A percentile compares a stretch with the other conserved stretches of the same genome.
phyloP scores from a whole-genome alignment of 2,797 vertebrate species.

The Eospalax fontanierii region DNA sequence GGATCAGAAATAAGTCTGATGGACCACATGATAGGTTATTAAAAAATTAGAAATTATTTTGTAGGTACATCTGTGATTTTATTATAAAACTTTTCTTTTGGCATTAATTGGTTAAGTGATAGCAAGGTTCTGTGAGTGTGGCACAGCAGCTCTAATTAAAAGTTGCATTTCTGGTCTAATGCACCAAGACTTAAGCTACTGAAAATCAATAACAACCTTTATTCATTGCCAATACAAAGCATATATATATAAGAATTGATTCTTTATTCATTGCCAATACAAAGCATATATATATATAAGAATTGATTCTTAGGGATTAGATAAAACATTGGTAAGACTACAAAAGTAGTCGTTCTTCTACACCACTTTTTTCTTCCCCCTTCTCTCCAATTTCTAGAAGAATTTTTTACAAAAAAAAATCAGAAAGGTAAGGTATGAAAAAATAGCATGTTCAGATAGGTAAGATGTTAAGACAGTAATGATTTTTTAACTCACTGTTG shows the following conservation, averaged over 20 bases:
- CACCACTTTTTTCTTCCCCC: slow-evolving; percentile 64
- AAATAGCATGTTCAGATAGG: not conserved
- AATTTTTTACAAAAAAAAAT: slow-evolving; percentile 30
- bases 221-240: slow-evolving; percentile 68
- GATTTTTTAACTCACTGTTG: not conserved
- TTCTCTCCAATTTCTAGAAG: slow-evolving; percentile 39
- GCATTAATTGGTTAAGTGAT: slow-evolving; percentile 84
- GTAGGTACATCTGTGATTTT: slow-evolving; percentile 81
- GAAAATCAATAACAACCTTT: slow-evolving; percentile 50
- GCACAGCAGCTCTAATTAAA: slow-evolving; percentile 69
- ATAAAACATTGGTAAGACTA: slow-evolving; percentile 64
- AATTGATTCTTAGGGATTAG: slow-evolving; percentile 18
- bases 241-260: not conserved
- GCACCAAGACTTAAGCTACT: slow-evolving; percentile 62
- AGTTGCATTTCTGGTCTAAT: slow-evolving; percentile 13
- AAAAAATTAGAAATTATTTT: slow-evolving; percentile 69
- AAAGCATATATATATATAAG: slow-evolving; percentile 42
- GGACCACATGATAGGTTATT: not conserved
- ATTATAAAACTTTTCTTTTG: slow-evolving; percentile 86
- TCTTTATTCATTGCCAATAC: slow-evolving; percentile 64
- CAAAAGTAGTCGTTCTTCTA: slow-evolving; percentile 74
- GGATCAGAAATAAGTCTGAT: not conserved
- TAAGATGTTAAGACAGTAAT: not conserved
- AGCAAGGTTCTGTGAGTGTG: slow-evolving; percentile 70
- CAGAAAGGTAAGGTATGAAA: not conserved